phyloP scores from a whole-genome alignment of 2,888 invertebrate genomes.

The Smittia sp. region DNA sequence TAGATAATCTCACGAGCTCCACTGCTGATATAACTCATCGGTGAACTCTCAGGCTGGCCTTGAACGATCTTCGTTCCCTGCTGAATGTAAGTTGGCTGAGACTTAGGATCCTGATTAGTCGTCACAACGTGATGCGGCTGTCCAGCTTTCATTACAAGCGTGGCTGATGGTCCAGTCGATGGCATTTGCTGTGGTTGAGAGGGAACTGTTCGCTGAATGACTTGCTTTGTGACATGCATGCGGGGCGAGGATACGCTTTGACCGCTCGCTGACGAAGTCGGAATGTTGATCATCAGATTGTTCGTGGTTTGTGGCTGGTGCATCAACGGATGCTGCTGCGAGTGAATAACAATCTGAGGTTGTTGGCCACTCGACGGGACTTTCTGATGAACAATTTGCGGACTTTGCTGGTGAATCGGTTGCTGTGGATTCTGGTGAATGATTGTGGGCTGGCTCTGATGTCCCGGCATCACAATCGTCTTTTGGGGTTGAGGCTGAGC shows the following conservation, averaged over 20 bases:
- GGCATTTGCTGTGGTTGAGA: constrained; percentile 1
- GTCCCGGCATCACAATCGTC: neutral
- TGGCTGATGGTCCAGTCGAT: constrained; percentile 40
- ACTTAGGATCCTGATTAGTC: constrained; percentile 10
- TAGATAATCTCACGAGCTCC: constrained; percentile 10
- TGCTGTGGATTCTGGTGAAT: constrained; percentile 13
- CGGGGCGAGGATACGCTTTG: constrained; percentile 29
- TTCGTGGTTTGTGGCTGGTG: neutral
- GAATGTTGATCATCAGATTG: constrained; percentile 39
- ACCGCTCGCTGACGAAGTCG: neutral
- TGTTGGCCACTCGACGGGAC: constrained; percentile 11
- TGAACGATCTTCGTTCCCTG: constrained; percentile 21
- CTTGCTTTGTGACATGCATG: constrained; percentile 24
- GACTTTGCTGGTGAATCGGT: neutral
- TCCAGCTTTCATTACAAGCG: constrained; percentile 39
- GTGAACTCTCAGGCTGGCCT: neutral
- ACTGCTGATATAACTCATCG: neutral
- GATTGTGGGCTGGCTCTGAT: neutral
- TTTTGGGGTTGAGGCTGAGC: neutral
- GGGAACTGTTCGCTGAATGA: constrained; percentile 24
- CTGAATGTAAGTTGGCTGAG: constrained; percentile 26
- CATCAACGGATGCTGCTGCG: constrained; percentile 19
- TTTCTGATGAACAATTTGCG: constrained; percentile 21
- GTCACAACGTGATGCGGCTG: neutral
- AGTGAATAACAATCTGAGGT: constrained; percentile 32